These are phyloP conservation scores for Autographa pulchrina DNA, from an alignment of 2,888 invertebrate species.

Conservation along the genomic window DNA sequence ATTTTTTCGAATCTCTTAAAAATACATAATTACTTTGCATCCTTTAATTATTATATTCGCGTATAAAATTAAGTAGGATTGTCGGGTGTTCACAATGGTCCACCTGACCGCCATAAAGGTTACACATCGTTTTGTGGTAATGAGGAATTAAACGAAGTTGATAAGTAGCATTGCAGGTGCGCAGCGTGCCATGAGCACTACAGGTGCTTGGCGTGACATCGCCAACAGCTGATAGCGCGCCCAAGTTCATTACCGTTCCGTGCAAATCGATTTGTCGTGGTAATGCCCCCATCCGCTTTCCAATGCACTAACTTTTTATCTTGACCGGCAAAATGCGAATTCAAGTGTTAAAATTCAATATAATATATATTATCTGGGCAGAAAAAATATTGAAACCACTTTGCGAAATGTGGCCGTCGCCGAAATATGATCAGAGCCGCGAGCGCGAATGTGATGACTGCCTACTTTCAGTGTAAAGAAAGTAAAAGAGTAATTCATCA, in stretches of 20 bases:
- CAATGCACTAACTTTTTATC: conserved; percentile 72
- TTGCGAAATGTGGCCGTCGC: background rate
- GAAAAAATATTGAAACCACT: conserved; percentile 10
- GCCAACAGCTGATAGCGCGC: conserved; percentile 82
- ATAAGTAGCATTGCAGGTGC: conserved; percentile 65
- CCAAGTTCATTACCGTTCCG: conserved; percentile 87
- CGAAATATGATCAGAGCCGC: conserved; percentile 37
- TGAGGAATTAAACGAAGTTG: conserved; percentile 58
- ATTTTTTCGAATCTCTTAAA: background rate
- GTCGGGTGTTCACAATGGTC: conserved; percentile 28
- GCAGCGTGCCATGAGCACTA: conserved; percentile 56
- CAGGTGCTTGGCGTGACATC: conserved; percentile 71
- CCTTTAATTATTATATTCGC: conserved; percentile 1
- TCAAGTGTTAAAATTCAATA: conserved; percentile 13
- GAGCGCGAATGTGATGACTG: conserved; percentile 61
- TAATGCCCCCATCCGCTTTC: conserved; percentile 77
- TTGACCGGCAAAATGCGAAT: conserved; percentile 29
- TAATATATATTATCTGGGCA: background rate
- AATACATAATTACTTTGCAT: background rate
- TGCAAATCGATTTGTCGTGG: conserved; percentile 82
- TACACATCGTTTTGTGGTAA: conserved; percentile 55
- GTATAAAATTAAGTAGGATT: conserved; percentile 2
- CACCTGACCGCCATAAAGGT: conserved; percentile 67
- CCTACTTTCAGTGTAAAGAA: conserved; percentile 83
- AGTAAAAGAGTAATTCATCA: conserved; percentile 85